phyloP scores from a whole-genome alignment of 2,113 vertebrate species.

The Sceloporus tristichus region DNA sequence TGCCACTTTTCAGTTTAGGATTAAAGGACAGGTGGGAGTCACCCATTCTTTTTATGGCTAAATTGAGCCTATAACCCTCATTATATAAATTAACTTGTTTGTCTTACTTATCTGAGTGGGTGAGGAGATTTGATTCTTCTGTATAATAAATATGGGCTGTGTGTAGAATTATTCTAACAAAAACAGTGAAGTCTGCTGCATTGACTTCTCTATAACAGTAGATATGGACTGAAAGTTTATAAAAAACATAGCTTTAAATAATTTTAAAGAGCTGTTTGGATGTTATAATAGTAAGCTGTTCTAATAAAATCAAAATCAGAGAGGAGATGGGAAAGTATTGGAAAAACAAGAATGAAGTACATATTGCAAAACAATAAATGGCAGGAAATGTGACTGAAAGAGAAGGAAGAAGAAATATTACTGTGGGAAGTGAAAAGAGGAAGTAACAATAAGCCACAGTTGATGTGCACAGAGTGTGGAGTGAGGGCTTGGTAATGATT shows the following conservation, averaged over 20 bases:
- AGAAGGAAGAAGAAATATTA: not conserved
- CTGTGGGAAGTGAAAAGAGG: not conserved
- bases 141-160: not conserved
- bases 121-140: not conserved
- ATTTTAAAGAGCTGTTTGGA: not conserved
- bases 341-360: not conserved
- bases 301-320: not conserved
- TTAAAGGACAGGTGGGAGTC: not conserved
- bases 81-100: not conserved
- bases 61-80: not conserved
- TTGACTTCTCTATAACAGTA: not conserved
- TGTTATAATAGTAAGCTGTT: not conserved
- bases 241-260: not conserved
- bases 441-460: not conserved
- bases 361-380: not conserved
- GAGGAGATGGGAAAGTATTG: not conserved
- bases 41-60: constrained; percentile 18
- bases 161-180: not conserved
- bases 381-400: not conserved
- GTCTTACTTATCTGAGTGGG: not conserved
- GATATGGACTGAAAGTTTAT: not conserved
- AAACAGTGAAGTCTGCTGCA: not conserved
- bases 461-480: not conserved
- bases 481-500: not conserved
- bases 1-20: not conserved